Base-by-base conservation (phyloP, 2,797 vertebrate species). In the Danio kyathit region DNA sequence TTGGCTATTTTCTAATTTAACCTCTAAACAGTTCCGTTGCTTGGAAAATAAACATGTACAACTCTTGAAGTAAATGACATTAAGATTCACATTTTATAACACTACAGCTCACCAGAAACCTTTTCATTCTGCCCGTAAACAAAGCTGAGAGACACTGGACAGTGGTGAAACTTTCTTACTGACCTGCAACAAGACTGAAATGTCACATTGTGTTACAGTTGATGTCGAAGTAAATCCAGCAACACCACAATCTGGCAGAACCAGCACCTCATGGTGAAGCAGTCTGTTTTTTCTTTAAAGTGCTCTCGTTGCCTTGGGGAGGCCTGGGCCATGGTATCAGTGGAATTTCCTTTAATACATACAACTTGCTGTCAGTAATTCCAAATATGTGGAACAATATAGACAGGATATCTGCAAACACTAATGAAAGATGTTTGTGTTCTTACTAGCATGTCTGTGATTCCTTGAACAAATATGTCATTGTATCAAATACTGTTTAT, bases 161-260 rank as follows among this genome's bases (percentile, higher is more conserved):
- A 85, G 67, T 29, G 49, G 46, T 52, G 46, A 83, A 56, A 63
- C 40, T 76, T 74, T 77, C 74, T 66, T 63, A 76, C 72, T 70
- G 85, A 87, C 84, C 80, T 65, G 61, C 59, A 67, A 74, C 80
- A 79, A 74, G 81, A 86, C 69, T 85, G 74, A 65, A 84, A 79
- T 83, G 81, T 88, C 84, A 84, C 76, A 82, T 71, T 65, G 63
- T 72, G 83, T 88, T 87, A 84, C 66, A 52, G n/a, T 16, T 83
- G 80, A 82, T 86, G 81, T 65, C 67, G 29, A 63, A 86, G 84
- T 82, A 72, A 83, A 75, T 64, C 64, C 57, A 56, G 29, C 82
- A 49, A 57, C 67, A 74, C 79, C 77, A 80, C 51, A 74, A 59
- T 72, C 74, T 69, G 78, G 49, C 59, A 80, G 52, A 60, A 69